Evolutionary conservation across 2,888 invertebrate genomes (phyloP), one percentile per base, ranked within the genome.

Genomic region (Hirudinaria manillensis): DNA sequence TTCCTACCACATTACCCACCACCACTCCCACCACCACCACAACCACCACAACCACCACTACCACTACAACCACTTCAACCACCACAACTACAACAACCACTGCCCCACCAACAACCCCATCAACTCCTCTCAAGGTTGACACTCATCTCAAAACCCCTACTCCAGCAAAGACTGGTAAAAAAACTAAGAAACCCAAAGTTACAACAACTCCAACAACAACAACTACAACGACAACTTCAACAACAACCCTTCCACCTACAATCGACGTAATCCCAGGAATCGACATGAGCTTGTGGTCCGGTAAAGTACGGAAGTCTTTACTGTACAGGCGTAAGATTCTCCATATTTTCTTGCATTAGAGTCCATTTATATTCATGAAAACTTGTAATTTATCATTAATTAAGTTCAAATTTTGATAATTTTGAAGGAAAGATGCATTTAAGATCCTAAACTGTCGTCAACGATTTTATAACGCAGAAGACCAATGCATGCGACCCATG

Each of bases 21-120:
- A 34, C 68, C 7, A 34, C 68, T 1, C 24, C 29, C 13, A 34
- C 36, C 36, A 7, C 67, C 21, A 10, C 7, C 6, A 4, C 68
- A 2, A 70, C 36, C 2, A 24, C 51, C 16, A 24, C 53, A 0
- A 24, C 13, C n/a, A n/a, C 24, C 2, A 65, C 32, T 21, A 73
- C 32, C n/a, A 72, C 53, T 10, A 27, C 45, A 27, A 72, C 53
- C 1, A 19, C 53, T 16, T 4, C 29, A 51, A 72, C 72, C 24
- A 51, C 72, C 3, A 72, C 53, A 4, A 34, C 72, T n/a, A 24
- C 72, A 27, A 45, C 72, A 13, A 72, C 72, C 32, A 51, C 55
- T 24, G 27, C 72, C 29, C 45, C 27, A 55, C 3, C 29, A 21
- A 45, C 55, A 21, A 1, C 53, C 2, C 21, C 29, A n/a, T 7